Evolutionary conservation across 2,888 invertebrate species (phyloP).

Genomic region (Meteorus colon): DNA sequence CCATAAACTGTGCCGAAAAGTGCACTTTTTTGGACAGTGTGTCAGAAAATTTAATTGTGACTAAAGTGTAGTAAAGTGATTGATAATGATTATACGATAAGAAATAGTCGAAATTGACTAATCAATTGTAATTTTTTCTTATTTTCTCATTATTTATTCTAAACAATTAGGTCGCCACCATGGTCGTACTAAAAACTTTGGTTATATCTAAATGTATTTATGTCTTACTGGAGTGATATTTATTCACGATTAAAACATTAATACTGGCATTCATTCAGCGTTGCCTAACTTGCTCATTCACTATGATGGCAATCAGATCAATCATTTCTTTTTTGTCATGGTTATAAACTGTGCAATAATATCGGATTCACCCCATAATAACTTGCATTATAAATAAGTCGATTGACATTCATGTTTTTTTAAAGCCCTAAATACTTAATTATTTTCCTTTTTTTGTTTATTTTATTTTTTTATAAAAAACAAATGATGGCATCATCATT

Average conservation of each 20-base stretch:
- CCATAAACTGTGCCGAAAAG: neutral
- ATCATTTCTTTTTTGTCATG: neutral
- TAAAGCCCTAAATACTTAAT: conserved; percentile 12
- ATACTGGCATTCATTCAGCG: conserved; percentile 58
- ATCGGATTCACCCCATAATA: neutral
- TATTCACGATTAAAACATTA: conserved; percentile 62
- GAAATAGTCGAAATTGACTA: neutral
- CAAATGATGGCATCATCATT: neutral
- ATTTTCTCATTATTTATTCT: conserved; percentile 11
- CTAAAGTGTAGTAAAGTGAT: neutral
- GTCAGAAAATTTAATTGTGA: neutral
- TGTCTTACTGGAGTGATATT: conserved; percentile 56
- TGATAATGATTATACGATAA: neutral
- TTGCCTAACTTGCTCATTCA: neutral
- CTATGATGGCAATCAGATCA: neutral
- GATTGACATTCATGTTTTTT: conserved; percentile 19
- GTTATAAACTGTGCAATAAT: conserved; percentile 10
- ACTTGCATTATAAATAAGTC: neutral
- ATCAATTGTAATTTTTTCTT: conserved; percentile 23
- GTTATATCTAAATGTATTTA: conserved; percentile 44
- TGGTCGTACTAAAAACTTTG: conserved; percentile 58
- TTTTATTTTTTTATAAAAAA: neutral
- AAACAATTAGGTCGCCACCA: conserved; percentile 62
- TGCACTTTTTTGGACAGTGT: neutral
- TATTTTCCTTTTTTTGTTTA: neutral